Conservation (phyloP, 2,797 vertebrate genomes). For the Molossus alvarezi region DNA sequence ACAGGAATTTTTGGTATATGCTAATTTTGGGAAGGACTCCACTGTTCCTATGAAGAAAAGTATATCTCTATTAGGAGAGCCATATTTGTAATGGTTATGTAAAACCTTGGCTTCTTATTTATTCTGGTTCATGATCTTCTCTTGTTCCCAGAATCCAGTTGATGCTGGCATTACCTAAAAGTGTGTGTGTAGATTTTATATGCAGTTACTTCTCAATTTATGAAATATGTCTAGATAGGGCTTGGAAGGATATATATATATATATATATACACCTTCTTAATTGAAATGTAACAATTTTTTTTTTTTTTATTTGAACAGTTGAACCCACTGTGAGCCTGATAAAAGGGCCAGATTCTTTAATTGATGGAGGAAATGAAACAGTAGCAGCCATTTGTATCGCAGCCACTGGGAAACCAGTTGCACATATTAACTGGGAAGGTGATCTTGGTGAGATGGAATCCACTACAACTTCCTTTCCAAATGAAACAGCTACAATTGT, state of each 20-base stretch:
- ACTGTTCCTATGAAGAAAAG: background rate
- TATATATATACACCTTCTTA: constrained; percentile 40
- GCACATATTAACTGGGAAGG: constrained; percentile 97
- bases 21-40: constrained; percentile 3
- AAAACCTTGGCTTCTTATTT: background rate
- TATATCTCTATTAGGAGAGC: background rate
- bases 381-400: constrained; percentile 96
- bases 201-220: constrained; percentile 36
- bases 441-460: constrained; percentile 93
- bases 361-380: constrained; percentile 95
- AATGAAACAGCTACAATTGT: constrained; percentile 94
- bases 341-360: constrained; percentile 93
- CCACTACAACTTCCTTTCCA: constrained; percentile 90
- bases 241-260: constrained; percentile 33
- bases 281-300: constrained; percentile 68
- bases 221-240: constrained; percentile 36
- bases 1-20: constrained; percentile 24
- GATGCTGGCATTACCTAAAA: constrained; percentile 48
- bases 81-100: constrained; percentile 9
- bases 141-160: constrained; percentile 14
- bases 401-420: constrained; percentile 95
- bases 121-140: background rate
- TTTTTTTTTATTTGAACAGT: constrained; percentile 89
- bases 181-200: background rate
- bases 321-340: constrained; percentile 96